phyloP scores from a whole-genome alignment of 2,888 invertebrate species.

The Hirtodrosophila histrioides region DNA sequence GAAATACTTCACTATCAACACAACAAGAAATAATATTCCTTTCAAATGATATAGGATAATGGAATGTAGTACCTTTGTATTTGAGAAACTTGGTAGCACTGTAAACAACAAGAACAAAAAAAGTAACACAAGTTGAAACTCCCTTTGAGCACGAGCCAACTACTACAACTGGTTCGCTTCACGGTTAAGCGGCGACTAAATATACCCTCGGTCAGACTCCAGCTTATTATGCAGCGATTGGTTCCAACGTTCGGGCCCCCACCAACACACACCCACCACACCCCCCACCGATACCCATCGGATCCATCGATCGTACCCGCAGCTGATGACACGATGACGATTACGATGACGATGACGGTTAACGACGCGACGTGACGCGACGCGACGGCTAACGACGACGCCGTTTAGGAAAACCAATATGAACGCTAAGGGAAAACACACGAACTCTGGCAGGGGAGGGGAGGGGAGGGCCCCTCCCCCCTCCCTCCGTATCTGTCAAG shows the following conservation, averaged over 20 bases:
- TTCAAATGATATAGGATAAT: too few species aligned
- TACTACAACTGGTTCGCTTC: constrained; percentile 49
- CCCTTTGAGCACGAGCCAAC: too few species aligned
- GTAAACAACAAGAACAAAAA: too few species aligned
- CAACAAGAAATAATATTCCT: too few species aligned
- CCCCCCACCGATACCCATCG: not conserved
- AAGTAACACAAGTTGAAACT: too few species aligned
- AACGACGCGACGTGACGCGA: not conserved
- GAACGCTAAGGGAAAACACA: constrained; percentile 12
- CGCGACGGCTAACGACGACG: too few species aligned
- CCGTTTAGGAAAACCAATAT: not conserved
- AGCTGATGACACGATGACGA: constrained; percentile 27
- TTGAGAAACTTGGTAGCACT: too few species aligned
- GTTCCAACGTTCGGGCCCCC: not conserved
- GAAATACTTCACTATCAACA: too few species aligned
- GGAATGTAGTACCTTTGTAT: too few species aligned
- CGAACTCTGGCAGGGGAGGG: not conserved
- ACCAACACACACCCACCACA: too few species aligned
- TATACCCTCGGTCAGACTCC: constrained; percentile 67
- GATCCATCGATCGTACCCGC: constrained; percentile 16
- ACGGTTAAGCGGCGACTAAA: constrained; percentile 60
- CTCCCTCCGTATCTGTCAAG: constrained; percentile 26
- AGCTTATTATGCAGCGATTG: constrained; percentile 55
- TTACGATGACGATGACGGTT: not conserved
- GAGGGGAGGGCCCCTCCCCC: too few species aligned